These are phyloP conservation scores for Drosophila kambysellisi DNA, from an alignment of 2,888 invertebrate genomes.

Conservation along the genomic window DNA sequence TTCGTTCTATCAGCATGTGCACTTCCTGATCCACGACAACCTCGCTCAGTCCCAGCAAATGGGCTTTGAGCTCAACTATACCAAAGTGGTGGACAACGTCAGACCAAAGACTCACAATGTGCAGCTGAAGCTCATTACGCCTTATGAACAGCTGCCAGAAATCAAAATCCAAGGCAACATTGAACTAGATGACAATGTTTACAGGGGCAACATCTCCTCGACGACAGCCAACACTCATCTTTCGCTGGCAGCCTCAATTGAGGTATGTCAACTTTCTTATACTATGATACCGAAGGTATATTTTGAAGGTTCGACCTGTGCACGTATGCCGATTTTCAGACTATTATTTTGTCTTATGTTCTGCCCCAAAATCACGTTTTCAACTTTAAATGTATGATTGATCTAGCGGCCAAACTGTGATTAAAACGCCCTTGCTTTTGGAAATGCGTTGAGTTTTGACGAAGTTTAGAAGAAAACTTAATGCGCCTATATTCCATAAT, in stretches of 20 bases:
- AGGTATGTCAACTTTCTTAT: conserved; percentile 83
- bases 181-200: conserved; percentile 86
- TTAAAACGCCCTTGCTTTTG: too few relatives aligned
- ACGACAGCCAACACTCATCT: conserved; percentile 86
- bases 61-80: conserved; percentile 86
- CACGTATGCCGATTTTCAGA: too few relatives aligned
- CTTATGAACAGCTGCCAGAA: conserved; percentile 86
- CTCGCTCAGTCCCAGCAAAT: conserved; percentile 68
- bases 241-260: conserved; percentile 86
- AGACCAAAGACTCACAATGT: conserved; percentile 85
- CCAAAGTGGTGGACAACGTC: conserved; percentile 83
- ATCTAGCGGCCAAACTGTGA: too few relatives aligned
- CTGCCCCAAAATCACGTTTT: too few relatives aligned
- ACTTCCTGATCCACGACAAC: conserved; percentile 85
- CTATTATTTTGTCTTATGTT: too few relatives aligned
- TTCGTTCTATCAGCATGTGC: conserved; percentile 85
- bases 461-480: too few relatives aligned
- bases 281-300: too few relatives aligned
- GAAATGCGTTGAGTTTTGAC: too few relatives aligned
- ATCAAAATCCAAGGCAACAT: conserved; percentile 85
- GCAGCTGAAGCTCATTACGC: conserved; percentile 86
- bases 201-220: conserved; percentile 86
- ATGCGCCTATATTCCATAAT: too few relatives aligned
- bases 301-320: too few relatives aligned
- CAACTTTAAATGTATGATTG: too few relatives aligned